These are phyloP conservation scores for Atta colombica DNA, from an alignment of 1,140 invertebrate genomes.

Conservation along the genomic window DNA sequence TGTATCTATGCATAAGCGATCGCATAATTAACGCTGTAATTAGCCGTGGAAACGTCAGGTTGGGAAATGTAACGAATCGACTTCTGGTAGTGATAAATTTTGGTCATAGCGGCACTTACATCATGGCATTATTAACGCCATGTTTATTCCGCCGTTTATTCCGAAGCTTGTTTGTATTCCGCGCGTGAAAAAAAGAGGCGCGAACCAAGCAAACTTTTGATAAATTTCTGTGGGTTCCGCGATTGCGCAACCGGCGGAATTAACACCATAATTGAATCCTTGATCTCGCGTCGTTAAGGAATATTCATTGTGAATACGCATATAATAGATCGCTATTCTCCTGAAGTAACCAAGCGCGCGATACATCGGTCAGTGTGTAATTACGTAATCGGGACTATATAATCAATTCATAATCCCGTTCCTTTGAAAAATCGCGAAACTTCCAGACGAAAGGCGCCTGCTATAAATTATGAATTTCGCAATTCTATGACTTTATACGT, in stretches of 20 bases:
- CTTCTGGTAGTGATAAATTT: constrained; percentile 56
- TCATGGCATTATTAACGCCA: constrained; percentile 48
- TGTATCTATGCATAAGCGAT: constrained; percentile 23
- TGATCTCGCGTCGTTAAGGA: constrained; percentile 37
- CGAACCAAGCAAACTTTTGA: constrained; percentile 13
- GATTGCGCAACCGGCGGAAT: constrained; percentile 18
- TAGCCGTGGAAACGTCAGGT: constrained; percentile 26
- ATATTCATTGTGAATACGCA: constrained; percentile 44
- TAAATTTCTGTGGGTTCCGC: neutral
- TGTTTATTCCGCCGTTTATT: constrained; percentile 28
- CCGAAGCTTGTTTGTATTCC: neutral
- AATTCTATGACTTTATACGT: constrained; percentile 56
- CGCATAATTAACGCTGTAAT: constrained; percentile 54
- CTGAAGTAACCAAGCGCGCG: constrained; percentile 10
- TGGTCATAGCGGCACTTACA: constrained; percentile 3
- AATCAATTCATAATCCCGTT: constrained; percentile 54
- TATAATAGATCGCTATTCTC: constrained; percentile 29
- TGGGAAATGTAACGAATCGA: constrained; percentile 45
- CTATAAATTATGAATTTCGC: constrained; percentile 63
- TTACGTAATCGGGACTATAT: constrained; percentile 44
- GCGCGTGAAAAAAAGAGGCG: constrained; percentile 4
- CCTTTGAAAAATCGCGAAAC: constrained; percentile 51
- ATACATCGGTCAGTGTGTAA: constrained; percentile 45
- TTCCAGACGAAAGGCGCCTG: constrained; percentile 35
- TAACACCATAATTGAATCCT: constrained; percentile 54